Conservation (phyloP, 2,888 invertebrate genomes). For the Andrena bucephala region DNA sequence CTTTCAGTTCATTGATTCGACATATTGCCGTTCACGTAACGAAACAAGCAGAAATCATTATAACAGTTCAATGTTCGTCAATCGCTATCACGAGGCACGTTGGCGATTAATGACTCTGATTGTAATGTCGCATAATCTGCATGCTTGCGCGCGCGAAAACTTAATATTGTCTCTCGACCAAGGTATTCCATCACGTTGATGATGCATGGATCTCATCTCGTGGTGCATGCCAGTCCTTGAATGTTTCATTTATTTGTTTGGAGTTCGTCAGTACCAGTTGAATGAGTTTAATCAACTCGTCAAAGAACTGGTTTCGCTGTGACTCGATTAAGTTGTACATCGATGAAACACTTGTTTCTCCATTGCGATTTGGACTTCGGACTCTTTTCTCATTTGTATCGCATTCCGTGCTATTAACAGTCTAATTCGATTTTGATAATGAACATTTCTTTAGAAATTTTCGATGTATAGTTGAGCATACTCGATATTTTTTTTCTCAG, state of each 20-base stretch:
- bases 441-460: not conserved
- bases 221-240: not conserved
- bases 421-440: not conserved
- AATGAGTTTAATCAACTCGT: not conserved
- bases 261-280: not conserved
- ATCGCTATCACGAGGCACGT: slow-evolving; percentile 7
- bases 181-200: slow-evolving; percentile 9
- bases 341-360: not conserved
- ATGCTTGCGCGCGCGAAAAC: slow-evolving; percentile 35
- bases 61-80: slow-evolving; percentile 28
- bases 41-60: slow-evolving; percentile 6
- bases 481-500: not conserved
- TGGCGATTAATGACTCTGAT: slow-evolving; percentile 34
- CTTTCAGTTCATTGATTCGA: not conserved
- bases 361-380: not conserved
- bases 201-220: not conserved
- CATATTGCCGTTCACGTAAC: not conserved
- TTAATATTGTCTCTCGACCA: slow-evolving; percentile 35
- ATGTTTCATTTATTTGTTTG: slow-evolving; percentile 1
- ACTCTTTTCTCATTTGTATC: not conserved
- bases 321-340: slow-evolving; percentile 1
- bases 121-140: slow-evolving; percentile 41
- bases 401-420: not conserved
- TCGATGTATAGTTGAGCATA: not conserved
- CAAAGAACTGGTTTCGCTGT: slow-evolving; percentile 1